phyloP scores from a whole-genome alignment of 1,140 invertebrate genomes.

The Drosophila bifasciata region DNA sequence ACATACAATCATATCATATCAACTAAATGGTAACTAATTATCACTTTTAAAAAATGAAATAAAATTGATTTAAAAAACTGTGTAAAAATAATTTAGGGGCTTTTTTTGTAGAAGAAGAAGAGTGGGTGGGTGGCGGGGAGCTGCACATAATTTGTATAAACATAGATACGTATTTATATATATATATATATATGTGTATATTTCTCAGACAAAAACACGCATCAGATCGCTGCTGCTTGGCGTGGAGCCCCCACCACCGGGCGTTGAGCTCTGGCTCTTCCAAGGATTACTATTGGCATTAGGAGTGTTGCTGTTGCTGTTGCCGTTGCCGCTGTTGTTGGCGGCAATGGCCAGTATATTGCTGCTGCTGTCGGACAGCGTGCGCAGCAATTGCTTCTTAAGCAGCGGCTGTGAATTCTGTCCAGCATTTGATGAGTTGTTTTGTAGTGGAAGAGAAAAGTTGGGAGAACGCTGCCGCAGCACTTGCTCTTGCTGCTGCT shows the following conservation, averaged over 20 bases:
- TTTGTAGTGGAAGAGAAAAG: constrained; percentile 43
- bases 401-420: constrained; percentile 49
- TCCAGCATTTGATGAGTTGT: constrained; percentile 15
- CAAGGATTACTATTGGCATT: constrained; percentile 55
- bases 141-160: constrained; percentile 47
- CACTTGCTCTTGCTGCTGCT: constrained; percentile 16
- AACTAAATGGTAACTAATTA: constrained; percentile 68
- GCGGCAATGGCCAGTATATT: constrained; percentile 47
- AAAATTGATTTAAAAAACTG: constrained; percentile 63
- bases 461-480: constrained; percentile 35
- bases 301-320: constrained; percentile 30
- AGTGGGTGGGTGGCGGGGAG: constrained; percentile 13
- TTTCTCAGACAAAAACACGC: constrained; percentile 72
- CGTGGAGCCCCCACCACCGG: constrained; percentile 47
- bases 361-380: constrained; percentile 66
- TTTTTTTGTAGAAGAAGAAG: constrained; percentile 3
- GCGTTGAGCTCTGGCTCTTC: constrained; percentile 64
- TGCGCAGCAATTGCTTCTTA: constrained; percentile 72
- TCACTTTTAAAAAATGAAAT: constrained; percentile 71
- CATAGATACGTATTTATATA: constrained; percentile 25
- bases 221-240: constrained; percentile 68
- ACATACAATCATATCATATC: constrained; percentile 53
- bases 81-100: constrained; percentile 53
- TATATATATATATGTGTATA: constrained; percentile 6
- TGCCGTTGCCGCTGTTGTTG: constrained; percentile 19